Percentiles rank a stretch among this genome's conserved stretches.
Conservation (phyloP, 1,140 invertebrate species). For the Asbolus verrucosus region DNA sequence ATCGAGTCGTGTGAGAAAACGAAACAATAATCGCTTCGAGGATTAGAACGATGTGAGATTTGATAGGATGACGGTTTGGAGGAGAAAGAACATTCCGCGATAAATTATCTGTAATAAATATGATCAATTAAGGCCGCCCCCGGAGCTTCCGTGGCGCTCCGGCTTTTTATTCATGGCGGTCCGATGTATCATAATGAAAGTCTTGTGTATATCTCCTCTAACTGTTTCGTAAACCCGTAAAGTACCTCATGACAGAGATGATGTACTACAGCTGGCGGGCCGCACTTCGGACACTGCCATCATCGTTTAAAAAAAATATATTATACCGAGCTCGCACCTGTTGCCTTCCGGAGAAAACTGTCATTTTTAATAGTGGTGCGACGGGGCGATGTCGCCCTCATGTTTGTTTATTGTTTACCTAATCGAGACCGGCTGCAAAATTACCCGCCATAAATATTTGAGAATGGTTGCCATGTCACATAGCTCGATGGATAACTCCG, state of each 20-base stretch:
- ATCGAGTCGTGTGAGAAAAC: conserved; percentile 42
- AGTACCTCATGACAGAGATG: conserved; percentile 37
- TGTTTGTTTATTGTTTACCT: conserved; percentile 39
- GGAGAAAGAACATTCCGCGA: conserved; percentile 11
- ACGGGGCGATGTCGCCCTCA: conserved; percentile 35
- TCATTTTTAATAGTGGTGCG: conserved; percentile 37
- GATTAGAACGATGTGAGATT: conserved; percentile 13
- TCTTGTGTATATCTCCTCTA: conserved; percentile 17
- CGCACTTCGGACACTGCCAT: conserved; percentile 36
- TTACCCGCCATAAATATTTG: conserved; percentile 39
- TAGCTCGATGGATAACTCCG: conserved; percentile 23
- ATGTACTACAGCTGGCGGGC: conserved; percentile 37
- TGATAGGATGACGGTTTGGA: neutral
- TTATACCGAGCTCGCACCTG: conserved; percentile 23
- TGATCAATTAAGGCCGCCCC: conserved; percentile 36
- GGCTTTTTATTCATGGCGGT: conserved; percentile 23
- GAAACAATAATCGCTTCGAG: conserved; percentile 40
- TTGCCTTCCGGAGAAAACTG: conserved; percentile 38
- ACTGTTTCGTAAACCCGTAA: conserved; percentile 37
- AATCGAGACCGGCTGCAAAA: conserved; percentile 36
- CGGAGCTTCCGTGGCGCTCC: conserved; percentile 33
- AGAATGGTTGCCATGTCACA: conserved; percentile 34
- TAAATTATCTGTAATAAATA: conserved; percentile 34
- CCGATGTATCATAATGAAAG: conserved; percentile 27
- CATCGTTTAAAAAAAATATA: conserved; percentile 38